Evolutionary conservation across 2,888 invertebrate genomes (phyloP).

Genomic region (Oscheius sp.): DNA sequence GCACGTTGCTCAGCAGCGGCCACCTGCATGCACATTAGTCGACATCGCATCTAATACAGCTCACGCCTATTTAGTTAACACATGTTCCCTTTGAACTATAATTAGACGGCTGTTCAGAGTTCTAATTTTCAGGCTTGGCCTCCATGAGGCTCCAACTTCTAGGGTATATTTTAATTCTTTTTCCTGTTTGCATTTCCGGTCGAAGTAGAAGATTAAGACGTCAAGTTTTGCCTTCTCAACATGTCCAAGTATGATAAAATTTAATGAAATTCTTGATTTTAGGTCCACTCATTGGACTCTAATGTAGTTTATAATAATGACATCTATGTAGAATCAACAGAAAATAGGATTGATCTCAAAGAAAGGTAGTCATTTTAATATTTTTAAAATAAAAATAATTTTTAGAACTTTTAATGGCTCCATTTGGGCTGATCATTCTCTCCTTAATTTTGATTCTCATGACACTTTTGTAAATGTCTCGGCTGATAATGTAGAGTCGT

Average conservation of each 20-base stretch:
- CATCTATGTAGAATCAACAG: constrained; percentile 15
- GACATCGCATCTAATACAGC: constrained; percentile 8
- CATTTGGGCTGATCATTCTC: constrained; percentile 40
- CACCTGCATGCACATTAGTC: constrained; percentile 26
- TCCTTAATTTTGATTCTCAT: constrained; percentile 38
- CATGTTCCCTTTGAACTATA: neutral
- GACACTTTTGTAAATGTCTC: constrained; percentile 45
- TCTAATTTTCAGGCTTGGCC: constrained; percentile 15
- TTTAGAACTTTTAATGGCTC: constrained; percentile 42
- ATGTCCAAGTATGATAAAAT: constrained; percentile 33
- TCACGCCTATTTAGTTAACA: constrained; percentile 11
- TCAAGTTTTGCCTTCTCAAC: constrained; percentile 42
- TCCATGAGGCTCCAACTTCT: constrained; percentile 7
- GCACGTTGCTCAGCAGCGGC: constrained; percentile 30
- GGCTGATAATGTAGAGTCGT: constrained; percentile 33
- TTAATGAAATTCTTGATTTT: neutral
- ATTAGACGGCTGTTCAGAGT: neutral
- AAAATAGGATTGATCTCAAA: constrained; percentile 13
- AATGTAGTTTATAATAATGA: constrained; percentile 17
- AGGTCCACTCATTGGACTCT: constrained; percentile 17
- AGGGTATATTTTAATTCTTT: neutral
- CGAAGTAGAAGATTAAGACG: constrained; percentile 27
- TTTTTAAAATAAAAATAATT: neutral
- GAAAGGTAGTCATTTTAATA: neutral
- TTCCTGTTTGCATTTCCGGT: neutral